These are phyloP conservation scores for Himalopsyche kuldschensis DNA, from an alignment of 2,888 invertebrate species.

Conservation along the genomic window DNA sequence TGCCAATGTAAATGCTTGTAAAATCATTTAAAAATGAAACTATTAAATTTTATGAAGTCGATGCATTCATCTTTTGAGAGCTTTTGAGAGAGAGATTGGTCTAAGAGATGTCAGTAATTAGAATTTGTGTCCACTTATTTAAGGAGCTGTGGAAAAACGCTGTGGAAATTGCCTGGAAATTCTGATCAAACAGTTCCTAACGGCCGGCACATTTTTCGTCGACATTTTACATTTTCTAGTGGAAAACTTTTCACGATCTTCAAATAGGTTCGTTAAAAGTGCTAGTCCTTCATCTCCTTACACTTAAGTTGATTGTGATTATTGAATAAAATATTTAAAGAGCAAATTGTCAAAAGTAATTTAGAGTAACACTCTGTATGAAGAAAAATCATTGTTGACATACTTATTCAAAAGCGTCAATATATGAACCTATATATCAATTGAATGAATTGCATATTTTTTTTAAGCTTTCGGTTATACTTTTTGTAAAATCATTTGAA, in stretches of 20 bases:
- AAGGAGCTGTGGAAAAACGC: slow-evolving; percentile 11
- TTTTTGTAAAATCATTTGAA: too few relatives aligned
- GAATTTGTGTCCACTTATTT: slow-evolving; percentile 30
- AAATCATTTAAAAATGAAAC: not conserved
- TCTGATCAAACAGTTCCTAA: slow-evolving; percentile 13
- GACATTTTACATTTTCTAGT: not conserved
- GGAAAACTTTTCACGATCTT: not conserved
- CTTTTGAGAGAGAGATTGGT: not conserved
- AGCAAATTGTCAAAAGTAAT: too few relatives aligned
- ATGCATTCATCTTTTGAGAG: not conserved
- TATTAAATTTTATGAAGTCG: not conserved
- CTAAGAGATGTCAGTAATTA: slow-evolving; percentile 11
- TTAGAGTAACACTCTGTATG: too few relatives aligned
- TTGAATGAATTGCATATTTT: too few relatives aligned
- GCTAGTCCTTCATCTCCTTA: not conserved
- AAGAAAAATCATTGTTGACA: too few relatives aligned
- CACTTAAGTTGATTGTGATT: not conserved
- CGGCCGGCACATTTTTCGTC: not conserved
- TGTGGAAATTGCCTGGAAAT: slow-evolving; percentile 17
- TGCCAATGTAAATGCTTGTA: too few relatives aligned
- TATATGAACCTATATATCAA: too few relatives aligned
- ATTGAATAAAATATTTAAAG: not conserved
- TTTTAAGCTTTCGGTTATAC: too few relatives aligned
- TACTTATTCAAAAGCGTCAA: too few relatives aligned
- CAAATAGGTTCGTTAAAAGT: slow-evolving; percentile 1